Conservation (phyloP, 2,888 invertebrate genomes). For the Junonia oenone region DNA sequence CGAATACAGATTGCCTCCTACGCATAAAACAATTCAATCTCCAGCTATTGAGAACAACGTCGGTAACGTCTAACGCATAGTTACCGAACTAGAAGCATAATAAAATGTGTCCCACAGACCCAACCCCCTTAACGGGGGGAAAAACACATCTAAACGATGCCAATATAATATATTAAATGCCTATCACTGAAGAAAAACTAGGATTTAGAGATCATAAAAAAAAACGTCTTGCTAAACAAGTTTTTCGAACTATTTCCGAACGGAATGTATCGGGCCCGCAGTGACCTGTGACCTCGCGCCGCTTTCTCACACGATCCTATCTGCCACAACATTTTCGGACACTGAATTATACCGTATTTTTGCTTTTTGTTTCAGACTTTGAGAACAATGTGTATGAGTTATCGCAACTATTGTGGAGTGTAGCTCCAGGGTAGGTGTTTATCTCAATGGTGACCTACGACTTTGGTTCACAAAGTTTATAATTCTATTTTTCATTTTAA, state of each 20-base stretch:
- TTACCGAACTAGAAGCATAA: too few relatives aligned
- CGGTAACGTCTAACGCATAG: too few relatives aligned
- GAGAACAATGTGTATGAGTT: not conserved
- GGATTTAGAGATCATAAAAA: not conserved
- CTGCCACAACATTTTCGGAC: conserved; percentile 42
- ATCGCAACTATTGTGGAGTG: not conserved
- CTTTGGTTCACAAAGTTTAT: too few relatives aligned
- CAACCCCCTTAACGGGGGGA: too few relatives aligned
- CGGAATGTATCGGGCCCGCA: conserved; percentile 60
- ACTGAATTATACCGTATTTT: conserved; percentile 24
- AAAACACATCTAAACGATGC: not conserved
- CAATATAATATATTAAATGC: not conserved
- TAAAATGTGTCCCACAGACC: not conserved
- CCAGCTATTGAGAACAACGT: too few relatives aligned
- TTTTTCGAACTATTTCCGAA: conserved; percentile 29
- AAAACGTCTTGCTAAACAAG: not conserved
- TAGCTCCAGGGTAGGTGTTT: not conserved
- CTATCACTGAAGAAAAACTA: not conserved
- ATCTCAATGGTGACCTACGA: not conserved
- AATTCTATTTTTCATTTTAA: too few relatives aligned
- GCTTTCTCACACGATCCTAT: conserved; percentile 72
- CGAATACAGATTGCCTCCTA: too few relatives aligned
- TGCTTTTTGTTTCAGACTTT: conserved; percentile 4
- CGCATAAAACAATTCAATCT: too few relatives aligned
- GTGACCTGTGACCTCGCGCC: conserved; percentile 62